Evolutionary conservation across 1,140 invertebrate species (phyloP).

Genomic region (Glomeris maerens): DNA sequence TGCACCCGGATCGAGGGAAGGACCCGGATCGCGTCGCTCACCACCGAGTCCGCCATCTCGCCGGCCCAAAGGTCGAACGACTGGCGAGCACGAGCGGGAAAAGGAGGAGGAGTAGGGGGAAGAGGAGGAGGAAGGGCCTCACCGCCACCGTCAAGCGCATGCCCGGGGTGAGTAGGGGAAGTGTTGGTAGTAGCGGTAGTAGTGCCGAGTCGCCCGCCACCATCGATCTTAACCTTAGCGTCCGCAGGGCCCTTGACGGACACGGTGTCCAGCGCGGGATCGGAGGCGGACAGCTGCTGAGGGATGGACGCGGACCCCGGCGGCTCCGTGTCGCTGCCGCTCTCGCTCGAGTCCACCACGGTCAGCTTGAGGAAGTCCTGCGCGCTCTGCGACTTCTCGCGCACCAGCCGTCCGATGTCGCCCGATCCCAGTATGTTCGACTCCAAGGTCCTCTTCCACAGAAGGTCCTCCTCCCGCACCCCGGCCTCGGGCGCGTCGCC

Average conservation of each 20-base stretch:
- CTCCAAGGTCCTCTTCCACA: slow-evolving; percentile 4
- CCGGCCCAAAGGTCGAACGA: neutral
- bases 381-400: slow-evolving; percentile 53
- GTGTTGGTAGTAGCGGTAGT: neutral
- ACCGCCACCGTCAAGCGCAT: neutral
- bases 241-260: too few relatives aligned
- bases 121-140: neutral
- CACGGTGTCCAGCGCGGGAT: neutral
- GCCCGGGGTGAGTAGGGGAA: neutral
- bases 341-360: slow-evolving; percentile 42
- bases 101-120: too few relatives aligned
- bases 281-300: neutral
- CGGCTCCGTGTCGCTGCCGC: slow-evolving; percentile 29
- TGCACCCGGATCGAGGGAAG: too few relatives aligned
- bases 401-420: slow-evolving; percentile 50
- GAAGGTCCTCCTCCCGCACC: slow-evolving; percentile 40
- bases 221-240: too few relatives aligned
- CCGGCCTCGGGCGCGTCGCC: too few relatives aligned
- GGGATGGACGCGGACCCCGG: neutral
- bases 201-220: neutral
- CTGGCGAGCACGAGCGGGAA: neutral
- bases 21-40: neutral
- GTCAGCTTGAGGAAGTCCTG: slow-evolving; percentile 58
- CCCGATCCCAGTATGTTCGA: slow-evolving; percentile 36
- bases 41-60: neutral